Percentiles rank a stretch among this genome's conserved stretches.
These are phyloP conservation scores for Sceloporus tristichus DNA, from an alignment of 2,113 vertebrate genomes.

Conservation along the genomic window DNA sequence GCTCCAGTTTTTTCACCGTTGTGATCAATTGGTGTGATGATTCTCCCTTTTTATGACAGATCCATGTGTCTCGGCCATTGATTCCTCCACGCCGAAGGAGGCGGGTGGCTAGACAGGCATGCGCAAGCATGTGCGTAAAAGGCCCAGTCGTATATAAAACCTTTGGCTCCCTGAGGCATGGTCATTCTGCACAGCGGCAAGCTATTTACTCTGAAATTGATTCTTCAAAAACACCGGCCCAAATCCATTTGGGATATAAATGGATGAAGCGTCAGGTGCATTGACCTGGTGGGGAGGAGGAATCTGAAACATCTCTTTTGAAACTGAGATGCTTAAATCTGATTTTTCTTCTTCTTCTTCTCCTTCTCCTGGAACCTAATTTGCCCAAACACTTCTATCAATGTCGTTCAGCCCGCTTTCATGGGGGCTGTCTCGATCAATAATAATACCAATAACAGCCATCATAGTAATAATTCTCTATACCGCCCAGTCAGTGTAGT, in stretches of 20 bases:
- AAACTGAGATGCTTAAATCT: neutral
- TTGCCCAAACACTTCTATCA: no score
- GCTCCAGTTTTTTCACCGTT: no score
- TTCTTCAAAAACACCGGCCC: conserved; percentile 9
- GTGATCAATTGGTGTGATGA: no score
- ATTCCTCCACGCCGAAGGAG: neutral
- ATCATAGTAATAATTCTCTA: no score
- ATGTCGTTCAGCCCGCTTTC: no score
- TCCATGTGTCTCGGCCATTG: neutral
- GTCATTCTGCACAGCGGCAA: conserved; percentile 1
- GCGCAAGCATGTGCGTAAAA: neutral
- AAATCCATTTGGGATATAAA: conserved; percentile 13
- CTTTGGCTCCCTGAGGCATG: conserved; percentile 1
- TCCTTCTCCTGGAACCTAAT: conserved; percentile 1
- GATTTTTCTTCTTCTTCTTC: neutral
- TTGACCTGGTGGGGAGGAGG: neutral
- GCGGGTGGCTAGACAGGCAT: neutral
- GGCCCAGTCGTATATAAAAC: neutral
- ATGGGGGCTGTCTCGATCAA: no score
- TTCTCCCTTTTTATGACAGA: neutral
- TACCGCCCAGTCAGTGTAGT: no score
- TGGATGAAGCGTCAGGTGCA: neutral
- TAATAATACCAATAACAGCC: no score
- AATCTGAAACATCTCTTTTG: conserved; percentile 14
- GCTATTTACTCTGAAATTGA: neutral